phyloP scores from a whole-genome alignment of 1,140 invertebrate genomes.

The Zelostemma sp. region DNA sequence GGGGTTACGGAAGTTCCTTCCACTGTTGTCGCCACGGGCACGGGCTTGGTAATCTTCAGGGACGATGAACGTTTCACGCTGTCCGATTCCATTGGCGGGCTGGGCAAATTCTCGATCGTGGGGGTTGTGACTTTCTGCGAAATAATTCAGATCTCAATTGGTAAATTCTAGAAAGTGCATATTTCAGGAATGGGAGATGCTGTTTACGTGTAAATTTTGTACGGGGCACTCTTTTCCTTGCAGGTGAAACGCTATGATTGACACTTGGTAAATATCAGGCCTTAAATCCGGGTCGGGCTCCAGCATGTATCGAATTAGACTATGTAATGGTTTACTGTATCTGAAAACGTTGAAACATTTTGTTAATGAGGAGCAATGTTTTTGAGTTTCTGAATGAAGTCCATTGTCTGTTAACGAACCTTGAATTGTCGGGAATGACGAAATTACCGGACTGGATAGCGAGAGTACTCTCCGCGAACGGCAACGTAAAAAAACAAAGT shows the following conservation, averaged over 20 bases:
- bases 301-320: conserved; percentile 83
- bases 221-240: conserved; percentile 83
- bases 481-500: conserved; percentile 91
- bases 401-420: too few species aligned
- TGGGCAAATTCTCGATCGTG: conserved; percentile 75
- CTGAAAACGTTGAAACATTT: conserved; percentile 40
- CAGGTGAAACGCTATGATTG: conserved; percentile 82
- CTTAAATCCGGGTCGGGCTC: conserved; percentile 85
- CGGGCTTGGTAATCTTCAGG: conserved; percentile 69
- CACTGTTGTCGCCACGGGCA: conserved; percentile 68
- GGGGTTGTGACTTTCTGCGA: conserved; percentile 77
- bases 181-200: too few species aligned
- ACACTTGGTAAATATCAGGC: conserved; percentile 93
- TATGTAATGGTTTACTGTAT: conserved; percentile 64
- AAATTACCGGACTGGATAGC: conserved; percentile 95
- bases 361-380: neutral
- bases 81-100: conserved; percentile 77
- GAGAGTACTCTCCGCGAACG: conserved; percentile 93
- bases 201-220: conserved; percentile 83
- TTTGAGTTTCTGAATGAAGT: too few species aligned
- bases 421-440: conserved; percentile 86
- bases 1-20: conserved; percentile 87
- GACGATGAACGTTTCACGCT: conserved; percentile 72
- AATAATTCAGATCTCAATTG: conserved; percentile 4
- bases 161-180: neutral